Evolutionary conservation across 2,113 vertebrate species (phyloP).

Genomic region (Otis tarda): DNA sequence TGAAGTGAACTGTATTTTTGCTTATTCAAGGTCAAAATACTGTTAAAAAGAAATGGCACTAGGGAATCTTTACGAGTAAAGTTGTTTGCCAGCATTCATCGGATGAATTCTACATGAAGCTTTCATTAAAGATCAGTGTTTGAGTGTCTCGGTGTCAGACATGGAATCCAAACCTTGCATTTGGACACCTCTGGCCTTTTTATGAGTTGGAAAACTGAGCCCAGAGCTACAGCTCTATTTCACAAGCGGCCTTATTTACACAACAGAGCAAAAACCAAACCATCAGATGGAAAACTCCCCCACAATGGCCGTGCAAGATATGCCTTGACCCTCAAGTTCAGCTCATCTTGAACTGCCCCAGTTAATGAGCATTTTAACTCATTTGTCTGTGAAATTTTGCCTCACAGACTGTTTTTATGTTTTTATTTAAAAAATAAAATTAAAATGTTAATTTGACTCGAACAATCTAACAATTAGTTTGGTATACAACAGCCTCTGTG

Average conservation of each 20-base stretch:
- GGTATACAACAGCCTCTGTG: background rate
- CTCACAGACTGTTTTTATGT: background rate
- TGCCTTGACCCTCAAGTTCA: rapidly evolving
- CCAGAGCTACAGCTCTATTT: background rate
- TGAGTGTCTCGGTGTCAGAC: background rate
- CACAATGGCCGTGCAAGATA: background rate
- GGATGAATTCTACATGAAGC: background rate
- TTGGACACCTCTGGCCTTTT: background rate
- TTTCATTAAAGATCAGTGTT: background rate
- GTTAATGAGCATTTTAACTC: background rate
- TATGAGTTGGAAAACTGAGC: background rate
- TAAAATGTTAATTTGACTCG: background rate
- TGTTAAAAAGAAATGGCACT: background rate
- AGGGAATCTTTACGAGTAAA: background rate
- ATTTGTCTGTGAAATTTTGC: background rate
- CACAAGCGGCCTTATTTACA: background rate
- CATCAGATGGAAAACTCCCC: background rate
- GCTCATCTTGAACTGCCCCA: background rate
- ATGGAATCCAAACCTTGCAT: background rate
- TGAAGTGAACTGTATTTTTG: background rate
- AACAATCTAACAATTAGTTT: background rate
- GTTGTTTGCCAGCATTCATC: background rate
- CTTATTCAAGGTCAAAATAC: background rate
- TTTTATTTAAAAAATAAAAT: background rate
- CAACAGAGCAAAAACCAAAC: background rate